Conservation (phyloP, 2,888 invertebrate species). For the Drosophila formosana region DNA sequence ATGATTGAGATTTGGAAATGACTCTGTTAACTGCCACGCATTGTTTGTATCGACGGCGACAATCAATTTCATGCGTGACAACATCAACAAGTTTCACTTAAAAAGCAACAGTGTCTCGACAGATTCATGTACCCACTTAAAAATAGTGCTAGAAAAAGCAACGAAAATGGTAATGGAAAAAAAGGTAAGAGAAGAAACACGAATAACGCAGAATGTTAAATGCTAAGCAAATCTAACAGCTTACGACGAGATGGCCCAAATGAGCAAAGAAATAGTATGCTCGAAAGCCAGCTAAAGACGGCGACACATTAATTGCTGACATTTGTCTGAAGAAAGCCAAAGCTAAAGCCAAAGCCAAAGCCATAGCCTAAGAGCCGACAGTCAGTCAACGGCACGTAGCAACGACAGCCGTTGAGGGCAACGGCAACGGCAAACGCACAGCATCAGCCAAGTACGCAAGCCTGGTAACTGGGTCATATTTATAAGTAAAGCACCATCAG, state of each 20-base stretch:
- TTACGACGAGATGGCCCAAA: slow-evolving; percentile 61
- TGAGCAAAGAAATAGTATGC: slow-evolving; percentile 57
- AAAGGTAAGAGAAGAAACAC: slow-evolving; percentile 12
- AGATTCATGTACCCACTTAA: slow-evolving; percentile 38
- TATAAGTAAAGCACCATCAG: slow-evolving; percentile 72
- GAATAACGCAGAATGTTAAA: slow-evolving; percentile 54
- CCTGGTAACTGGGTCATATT: slow-evolving; percentile 74
- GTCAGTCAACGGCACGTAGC: slow-evolving; percentile 55
- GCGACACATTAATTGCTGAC: slow-evolving; percentile 74
- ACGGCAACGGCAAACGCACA: slow-evolving; percentile 39
- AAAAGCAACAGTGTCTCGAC: slow-evolving; percentile 39
- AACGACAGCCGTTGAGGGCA: slow-evolving; percentile 32
- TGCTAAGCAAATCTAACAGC: slow-evolving; percentile 69
- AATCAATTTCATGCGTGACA: slow-evolving; percentile 73
- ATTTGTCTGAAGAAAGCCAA: slow-evolving; percentile 70
- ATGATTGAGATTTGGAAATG: slow-evolving; percentile 43
- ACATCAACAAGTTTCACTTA: slow-evolving; percentile 69
- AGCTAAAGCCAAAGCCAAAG: slow-evolving; percentile 14
- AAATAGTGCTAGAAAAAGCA: slow-evolving; percentile 41
- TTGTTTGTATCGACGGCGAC: slow-evolving; percentile 44
- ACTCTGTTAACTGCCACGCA: slow-evolving; percentile 36
- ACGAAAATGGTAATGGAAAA: slow-evolving; percentile 5
- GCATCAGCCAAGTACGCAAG: slow-evolving; percentile 52
- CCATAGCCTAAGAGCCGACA: slow-evolving; percentile 35
- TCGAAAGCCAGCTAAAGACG: slow-evolving; percentile 49